These are phyloP conservation scores for Pristionchus arcanus DNA, from an alignment of 2,888 invertebrate species.

Conservation along the genomic window DNA sequence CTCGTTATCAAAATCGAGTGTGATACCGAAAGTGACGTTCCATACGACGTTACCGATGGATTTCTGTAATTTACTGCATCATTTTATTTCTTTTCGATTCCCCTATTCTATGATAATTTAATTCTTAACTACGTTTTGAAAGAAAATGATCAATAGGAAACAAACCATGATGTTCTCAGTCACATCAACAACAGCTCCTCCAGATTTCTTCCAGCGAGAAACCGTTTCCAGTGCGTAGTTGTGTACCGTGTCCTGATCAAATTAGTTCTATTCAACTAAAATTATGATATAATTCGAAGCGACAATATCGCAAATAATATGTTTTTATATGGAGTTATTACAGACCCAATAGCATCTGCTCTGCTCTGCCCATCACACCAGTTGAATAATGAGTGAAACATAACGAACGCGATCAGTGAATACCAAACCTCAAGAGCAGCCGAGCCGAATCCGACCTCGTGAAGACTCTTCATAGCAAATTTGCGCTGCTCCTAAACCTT, in stretches of 20 bases:
- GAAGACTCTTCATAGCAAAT: slow-evolving; percentile 15
- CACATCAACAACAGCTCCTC: slow-evolving; percentile 21
- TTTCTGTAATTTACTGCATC: background rate
- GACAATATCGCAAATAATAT: background rate
- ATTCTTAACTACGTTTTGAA: no score
- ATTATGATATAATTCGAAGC: no score
- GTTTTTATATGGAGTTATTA: no score
- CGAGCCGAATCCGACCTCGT: slow-evolving; percentile 46
- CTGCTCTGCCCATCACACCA: no score
- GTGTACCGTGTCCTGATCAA: background rate
- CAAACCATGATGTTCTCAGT: slow-evolving; percentile 44
- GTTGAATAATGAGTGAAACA: background rate
- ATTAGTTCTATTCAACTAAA: background rate
- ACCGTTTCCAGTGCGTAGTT: background rate
- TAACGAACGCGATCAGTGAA: background rate
- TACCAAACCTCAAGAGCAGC: background rate
- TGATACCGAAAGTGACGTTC: slow-evolving; percentile 25
- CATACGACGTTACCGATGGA: slow-evolving; percentile 34
- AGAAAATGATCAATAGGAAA: background rate
- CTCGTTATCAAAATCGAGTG: background rate
- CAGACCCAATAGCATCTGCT: no score
- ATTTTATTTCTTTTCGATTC: no score
- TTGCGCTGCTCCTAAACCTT: slow-evolving; percentile 8
- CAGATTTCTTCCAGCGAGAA: background rate
- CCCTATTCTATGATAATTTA: background rate